These are phyloP conservation scores for Hydrolagus colliei DNA, from an alignment of 2,797 vertebrate species.

Conservation along the genomic window DNA sequence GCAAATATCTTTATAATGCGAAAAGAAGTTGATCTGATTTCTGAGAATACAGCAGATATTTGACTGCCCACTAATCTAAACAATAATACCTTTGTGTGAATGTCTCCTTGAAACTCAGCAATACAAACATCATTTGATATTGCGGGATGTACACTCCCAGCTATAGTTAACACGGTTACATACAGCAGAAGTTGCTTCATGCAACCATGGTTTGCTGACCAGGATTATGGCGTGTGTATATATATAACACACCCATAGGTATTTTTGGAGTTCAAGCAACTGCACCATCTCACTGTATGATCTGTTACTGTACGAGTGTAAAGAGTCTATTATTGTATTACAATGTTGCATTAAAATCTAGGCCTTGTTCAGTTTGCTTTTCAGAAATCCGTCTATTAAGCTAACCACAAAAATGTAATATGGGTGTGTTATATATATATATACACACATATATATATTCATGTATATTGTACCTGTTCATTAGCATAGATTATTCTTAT, in stretches of 20 bases:
- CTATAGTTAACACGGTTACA: conserved; percentile 60
- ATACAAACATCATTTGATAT: conserved; percentile 16
- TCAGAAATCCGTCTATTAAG: conserved; percentile 28
- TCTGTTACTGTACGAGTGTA: conserved; percentile 1
- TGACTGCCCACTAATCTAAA: conserved; percentile 11
- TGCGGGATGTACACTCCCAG: conserved; percentile 19
- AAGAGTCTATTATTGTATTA: conserved; percentile 28
- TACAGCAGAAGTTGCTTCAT: conserved; percentile 44
- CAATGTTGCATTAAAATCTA: conserved; percentile 26
- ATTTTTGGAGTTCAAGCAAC: conserved; percentile 31
- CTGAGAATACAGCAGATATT: neutral
- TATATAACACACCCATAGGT: conserved; percentile 57
- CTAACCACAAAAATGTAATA: conserved; percentile 47
- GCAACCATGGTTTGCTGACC: conserved; percentile 65
- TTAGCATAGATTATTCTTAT: conserved; percentile 52
- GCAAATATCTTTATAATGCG: neutral
- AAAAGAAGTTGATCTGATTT: neutral
- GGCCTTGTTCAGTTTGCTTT: conserved; percentile 11
- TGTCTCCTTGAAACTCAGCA: conserved; percentile 17
- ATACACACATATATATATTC: conserved; percentile 44
- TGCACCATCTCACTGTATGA: conserved; percentile 11
- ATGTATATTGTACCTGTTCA: conserved; percentile 53
- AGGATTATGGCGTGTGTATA: conserved; percentile 52
- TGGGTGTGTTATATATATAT: conserved; percentile 45
- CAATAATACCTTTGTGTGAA: neutral